Evolutionary conservation across 1,140 invertebrate genomes (phyloP).

Genomic region (Cylas formicarius): DNA sequence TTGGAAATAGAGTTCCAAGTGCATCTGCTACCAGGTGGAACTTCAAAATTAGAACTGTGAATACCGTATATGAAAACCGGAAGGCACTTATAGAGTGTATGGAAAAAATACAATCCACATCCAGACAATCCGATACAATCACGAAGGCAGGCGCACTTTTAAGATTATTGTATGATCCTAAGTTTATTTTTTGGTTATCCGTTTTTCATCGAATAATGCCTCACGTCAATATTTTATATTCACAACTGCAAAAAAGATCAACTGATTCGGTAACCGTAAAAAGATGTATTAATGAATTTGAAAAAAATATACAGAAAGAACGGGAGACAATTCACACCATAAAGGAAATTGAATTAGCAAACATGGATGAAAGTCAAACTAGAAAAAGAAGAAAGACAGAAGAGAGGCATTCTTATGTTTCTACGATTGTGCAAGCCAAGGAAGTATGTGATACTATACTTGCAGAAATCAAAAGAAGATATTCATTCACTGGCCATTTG

Average conservation of each 20-base stretch:
- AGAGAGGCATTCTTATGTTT: conserved; percentile 4
- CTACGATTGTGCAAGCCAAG: conserved; percentile 7
- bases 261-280: conserved; percentile 10
- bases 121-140: conserved; percentile 12
- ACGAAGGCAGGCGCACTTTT: conserved; percentile 12
- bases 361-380: neutral
- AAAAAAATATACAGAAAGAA: conserved; percentile 16
- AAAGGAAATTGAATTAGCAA: conserved; percentile 3
- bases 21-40: conserved; percentile 16
- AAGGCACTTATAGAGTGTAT: conserved; percentile 13
- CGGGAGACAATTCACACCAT: conserved; percentile 11
- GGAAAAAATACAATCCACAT: conserved; percentile 15
- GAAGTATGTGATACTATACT: conserved; percentile 23
- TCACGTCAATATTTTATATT: conserved; percentile 18
- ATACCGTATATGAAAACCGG: conserved; percentile 16
- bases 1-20: conserved; percentile 12
- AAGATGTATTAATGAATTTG: conserved; percentile 12
- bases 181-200: conserved; percentile 16
- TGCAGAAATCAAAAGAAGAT: conserved; percentile 12
- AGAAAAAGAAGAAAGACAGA: neutral
- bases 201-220: conserved; percentile 17
- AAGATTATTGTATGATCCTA: conserved; percentile 11
- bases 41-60: conserved; percentile 19
- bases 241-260: conserved; percentile 18
- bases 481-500: conserved; percentile 16